A percentile compares a stretch with the other conserved stretches of the same genome.
Evolutionary conservation across 2,797 vertebrate genomes (phyloP).

Genomic region (Tachyglossus aculeatus): DNA sequence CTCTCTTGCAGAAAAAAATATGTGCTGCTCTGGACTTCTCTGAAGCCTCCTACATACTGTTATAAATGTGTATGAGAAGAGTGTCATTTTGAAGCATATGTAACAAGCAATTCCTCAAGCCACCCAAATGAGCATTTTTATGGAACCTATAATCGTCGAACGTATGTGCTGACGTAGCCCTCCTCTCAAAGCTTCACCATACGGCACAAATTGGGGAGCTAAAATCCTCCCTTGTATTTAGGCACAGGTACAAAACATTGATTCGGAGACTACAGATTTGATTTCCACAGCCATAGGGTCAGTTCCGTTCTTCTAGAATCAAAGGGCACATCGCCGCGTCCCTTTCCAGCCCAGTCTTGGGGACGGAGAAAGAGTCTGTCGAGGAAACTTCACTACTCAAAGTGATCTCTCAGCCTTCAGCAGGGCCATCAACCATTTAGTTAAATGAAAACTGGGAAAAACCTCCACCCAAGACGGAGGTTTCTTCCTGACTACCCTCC

Average conservation of each 20-base stretch:
- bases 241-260: not conserved
- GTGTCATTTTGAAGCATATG: not conserved
- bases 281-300: not conserved
- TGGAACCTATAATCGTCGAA: no score
- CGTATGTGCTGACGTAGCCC: no score
- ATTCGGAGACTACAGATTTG: not conserved
- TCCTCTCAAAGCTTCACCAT: no score
- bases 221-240: no score
- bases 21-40: not conserved
- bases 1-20: not conserved
- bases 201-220: no score
- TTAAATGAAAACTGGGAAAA: not conserved
- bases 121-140: no score
- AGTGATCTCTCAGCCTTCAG: no score
- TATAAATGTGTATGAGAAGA: not conserved
- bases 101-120: not conserved
- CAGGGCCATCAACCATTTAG: not conserved
- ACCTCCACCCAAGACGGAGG: not conserved
- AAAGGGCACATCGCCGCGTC: no score
- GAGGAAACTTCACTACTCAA: no score
- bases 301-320: no score
- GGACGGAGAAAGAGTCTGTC: no score
- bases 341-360: no score
- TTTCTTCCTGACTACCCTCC: not conserved
- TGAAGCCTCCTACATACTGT: not conserved